A percentile compares a stretch with the other conserved stretches of the same genome.
Evolutionary conservation across 1,140 invertebrate species (phyloP).

Genomic region (Globodera rostochiensis): DNA sequence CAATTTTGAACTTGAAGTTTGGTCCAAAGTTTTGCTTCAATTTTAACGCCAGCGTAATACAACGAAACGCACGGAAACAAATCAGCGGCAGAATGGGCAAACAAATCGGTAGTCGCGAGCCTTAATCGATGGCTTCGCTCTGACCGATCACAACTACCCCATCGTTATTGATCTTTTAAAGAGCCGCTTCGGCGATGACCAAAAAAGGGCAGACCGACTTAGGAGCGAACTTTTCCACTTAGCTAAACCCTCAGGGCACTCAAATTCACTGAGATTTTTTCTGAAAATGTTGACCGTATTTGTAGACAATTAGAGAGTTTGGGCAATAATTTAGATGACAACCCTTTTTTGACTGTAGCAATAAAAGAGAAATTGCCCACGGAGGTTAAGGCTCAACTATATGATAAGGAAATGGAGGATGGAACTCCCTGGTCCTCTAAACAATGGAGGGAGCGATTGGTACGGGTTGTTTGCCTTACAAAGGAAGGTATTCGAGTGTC

Average conservation of each 20-base stretch:
- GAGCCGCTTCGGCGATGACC: not conserved
- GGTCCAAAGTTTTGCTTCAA: too few relatives aligned
- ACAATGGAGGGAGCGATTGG: not conserved
- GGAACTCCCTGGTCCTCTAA: not conserved
- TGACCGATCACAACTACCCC: not conserved
- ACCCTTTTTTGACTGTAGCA: constrained; percentile 1
- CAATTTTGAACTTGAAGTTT: too few relatives aligned
- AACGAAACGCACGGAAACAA: too few relatives aligned
- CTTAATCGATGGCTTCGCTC: not conserved
- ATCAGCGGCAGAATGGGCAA: too few relatives aligned
- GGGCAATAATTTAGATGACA: not conserved
- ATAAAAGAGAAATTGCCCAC: not conserved
- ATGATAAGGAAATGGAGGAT: not conserved
- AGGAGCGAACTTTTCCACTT: not conserved
- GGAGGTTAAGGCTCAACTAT: not conserved
- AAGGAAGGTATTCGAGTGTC: too few relatives aligned
- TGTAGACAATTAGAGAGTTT: not conserved
- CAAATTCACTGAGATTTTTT: not conserved
- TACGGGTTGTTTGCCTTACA: not conserved
- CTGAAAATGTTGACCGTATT: not conserved
- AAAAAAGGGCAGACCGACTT: not conserved
- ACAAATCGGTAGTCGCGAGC: too few relatives aligned
- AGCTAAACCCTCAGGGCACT: not conserved
- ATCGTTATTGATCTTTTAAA: not conserved
- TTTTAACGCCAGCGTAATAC: too few relatives aligned